These are phyloP conservation scores for Drosophila recens DNA, from an alignment of 2,888 invertebrate species.

Conservation along the genomic window DNA sequence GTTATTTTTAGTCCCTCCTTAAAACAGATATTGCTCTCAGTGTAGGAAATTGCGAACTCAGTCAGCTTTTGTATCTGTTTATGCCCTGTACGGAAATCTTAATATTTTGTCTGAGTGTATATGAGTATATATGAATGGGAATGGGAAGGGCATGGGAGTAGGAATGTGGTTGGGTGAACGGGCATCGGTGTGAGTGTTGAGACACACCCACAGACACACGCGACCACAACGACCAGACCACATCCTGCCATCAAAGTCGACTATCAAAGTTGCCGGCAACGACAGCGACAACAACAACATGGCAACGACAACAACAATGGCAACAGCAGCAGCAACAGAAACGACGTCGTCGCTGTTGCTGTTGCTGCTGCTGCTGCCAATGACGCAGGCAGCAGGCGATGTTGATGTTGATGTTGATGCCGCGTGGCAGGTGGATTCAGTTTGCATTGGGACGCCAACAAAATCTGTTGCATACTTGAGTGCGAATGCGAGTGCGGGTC, in stretches of 20 bases:
- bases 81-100: no score
- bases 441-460: constrained; percentile 44
- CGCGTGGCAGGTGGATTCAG: constrained; percentile 44
- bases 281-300: constrained; percentile 12
- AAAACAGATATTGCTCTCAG: no score
- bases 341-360: neutral
- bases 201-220: constrained; percentile 45
- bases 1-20: no score
- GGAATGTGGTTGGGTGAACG: neutral
- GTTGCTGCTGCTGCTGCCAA: constrained; percentile 19
- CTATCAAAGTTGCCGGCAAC: constrained; percentile 42
- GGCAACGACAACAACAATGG: neutral
- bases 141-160: neutral
- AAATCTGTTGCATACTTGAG: constrained; percentile 69
- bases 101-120: no score
- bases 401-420: constrained; percentile 44
- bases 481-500: constrained; percentile 13
- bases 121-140: neutral
- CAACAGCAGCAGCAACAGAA: neutral
- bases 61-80: no score
- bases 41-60: no score
- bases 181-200: neutral
- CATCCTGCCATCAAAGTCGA: constrained; percentile 71
- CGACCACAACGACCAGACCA: constrained; percentile 26
- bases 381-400: constrained; percentile 46